Conservation (phyloP, 2,797 vertebrate species). For the Tolypeutes matacus region DNA sequence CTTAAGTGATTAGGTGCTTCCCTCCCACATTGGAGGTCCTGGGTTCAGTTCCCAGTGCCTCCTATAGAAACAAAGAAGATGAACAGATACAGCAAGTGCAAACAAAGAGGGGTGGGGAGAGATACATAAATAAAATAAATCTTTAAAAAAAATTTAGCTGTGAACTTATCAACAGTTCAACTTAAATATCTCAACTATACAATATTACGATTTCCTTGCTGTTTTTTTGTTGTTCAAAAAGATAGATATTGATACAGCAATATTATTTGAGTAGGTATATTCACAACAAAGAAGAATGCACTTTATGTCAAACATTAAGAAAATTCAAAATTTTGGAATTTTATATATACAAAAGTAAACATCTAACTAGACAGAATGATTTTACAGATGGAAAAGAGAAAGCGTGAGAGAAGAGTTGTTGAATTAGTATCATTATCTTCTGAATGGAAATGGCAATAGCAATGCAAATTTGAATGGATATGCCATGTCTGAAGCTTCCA, state of each 20-base stretch:
- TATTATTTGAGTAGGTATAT: not conserved
- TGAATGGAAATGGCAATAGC: not conserved
- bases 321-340: not conserved
- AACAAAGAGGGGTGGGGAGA: too few species aligned
- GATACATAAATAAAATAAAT: too few species aligned
- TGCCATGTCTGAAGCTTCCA: not conserved
- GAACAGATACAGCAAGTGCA: too few species aligned
- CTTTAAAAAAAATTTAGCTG: too few species aligned
- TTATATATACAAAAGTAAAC: not conserved
- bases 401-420: not conserved
- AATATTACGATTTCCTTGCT: not conserved
- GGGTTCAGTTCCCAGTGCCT: too few species aligned
- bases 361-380: not conserved
- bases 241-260: too few species aligned
- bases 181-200: not conserved
- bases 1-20: too few species aligned
- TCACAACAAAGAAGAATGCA: not conserved
- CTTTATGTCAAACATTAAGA: not conserved
- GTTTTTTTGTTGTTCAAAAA: not conserved
- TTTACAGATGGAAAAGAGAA: not conserved
- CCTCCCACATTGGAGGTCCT: too few species aligned
- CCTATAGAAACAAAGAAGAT: too few species aligned
- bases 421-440: not conserved
- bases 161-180: not conserved
- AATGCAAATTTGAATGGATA: not conserved